Percentiles rank a stretch among this genome's conserved stretches.
phyloP scores from a whole-genome alignment of 2,888 invertebrate species.

The Callyntrura guangdongensis region DNA sequence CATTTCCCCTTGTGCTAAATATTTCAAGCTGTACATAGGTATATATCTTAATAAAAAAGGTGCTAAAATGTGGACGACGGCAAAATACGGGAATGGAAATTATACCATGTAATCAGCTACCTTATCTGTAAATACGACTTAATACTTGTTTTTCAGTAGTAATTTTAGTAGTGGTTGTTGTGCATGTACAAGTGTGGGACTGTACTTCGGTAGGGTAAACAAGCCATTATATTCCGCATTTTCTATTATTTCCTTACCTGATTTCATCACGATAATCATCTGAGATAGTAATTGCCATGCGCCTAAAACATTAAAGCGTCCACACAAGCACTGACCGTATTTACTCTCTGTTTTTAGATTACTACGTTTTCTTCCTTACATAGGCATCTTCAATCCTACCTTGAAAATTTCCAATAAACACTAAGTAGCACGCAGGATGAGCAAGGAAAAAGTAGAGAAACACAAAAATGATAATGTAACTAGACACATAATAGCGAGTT shows the following conservation, averaged over 20 bases:
- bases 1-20: too few relatives aligned
- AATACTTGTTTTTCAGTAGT: slow-evolving; percentile 21
- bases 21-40: not conserved
- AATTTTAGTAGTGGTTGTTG: not conserved
- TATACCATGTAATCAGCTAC: slow-evolving; percentile 43
- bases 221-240: not conserved
- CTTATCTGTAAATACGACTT: slow-evolving; percentile 40
- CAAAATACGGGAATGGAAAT: slow-evolving; percentile 16
- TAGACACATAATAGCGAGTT: not conserved
- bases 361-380: slow-evolving; percentile 56
- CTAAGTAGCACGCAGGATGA: slow-evolving; percentile 34
- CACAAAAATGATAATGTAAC: slow-evolving; percentile 13
- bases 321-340: not conserved
- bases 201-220: not conserved
- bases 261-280: slow-evolving; percentile 29
- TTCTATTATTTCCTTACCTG: slow-evolving; percentile 20
- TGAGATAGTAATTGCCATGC: slow-evolving; percentile 23
- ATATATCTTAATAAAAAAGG: not conserved
- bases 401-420: slow-evolving; percentile 29
- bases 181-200: not conserved
- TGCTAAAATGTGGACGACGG: slow-evolving; percentile 7
- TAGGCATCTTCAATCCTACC: not conserved
- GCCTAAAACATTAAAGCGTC: slow-evolving; percentile 19
- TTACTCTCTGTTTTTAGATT: not conserved
- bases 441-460: not conserved